These are phyloP conservation scores for Rhopilema esculentum DNA, from an alignment of 30 jellyfish, hydroid and myxozoan genomes.

Conservation along the genomic window DNA sequence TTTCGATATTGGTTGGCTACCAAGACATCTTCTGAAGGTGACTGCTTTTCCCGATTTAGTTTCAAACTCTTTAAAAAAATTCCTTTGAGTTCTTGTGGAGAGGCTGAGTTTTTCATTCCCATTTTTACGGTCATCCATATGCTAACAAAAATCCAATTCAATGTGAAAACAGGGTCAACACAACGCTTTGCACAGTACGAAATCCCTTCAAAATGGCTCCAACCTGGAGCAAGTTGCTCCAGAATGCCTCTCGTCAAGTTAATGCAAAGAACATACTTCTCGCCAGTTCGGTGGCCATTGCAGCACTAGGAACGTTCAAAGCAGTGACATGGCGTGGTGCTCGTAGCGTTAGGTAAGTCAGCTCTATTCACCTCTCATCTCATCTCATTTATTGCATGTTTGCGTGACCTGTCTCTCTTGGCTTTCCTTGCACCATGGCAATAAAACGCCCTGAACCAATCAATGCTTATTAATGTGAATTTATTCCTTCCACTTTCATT, in stretches of 20 bases:
- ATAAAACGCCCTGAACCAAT: no score
- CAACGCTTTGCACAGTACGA: neutral
- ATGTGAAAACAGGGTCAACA: neutral
- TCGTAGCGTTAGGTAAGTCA: slow-evolving; percentile 36
- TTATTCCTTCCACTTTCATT: no score
- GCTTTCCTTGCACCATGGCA: no score
- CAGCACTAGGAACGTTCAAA: slow-evolving; percentile 79
- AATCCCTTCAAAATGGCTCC: slow-evolving; percentile 85
- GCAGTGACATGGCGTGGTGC: slow-evolving; percentile 90
- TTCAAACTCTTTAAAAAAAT: no score
- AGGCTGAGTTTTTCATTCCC: no score
- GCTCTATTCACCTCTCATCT: neutral
- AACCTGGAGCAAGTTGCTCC: slow-evolving; percentile 83
- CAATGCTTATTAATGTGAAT: no score
- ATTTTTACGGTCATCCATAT: no score
- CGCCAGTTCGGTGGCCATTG: slow-evolving; percentile 76
- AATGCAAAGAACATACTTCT: slow-evolving; percentile 63
- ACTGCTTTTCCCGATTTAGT: no score
- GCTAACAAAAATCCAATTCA: neutral
- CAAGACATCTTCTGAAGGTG: no score
- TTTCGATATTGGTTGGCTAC: no score
- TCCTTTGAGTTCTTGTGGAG: no score
- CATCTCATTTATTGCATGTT: neutral
- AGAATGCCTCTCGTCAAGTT: slow-evolving; percentile 44
- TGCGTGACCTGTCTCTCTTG: slow-evolving; percentile 5